Evolutionary conservation across 2,113 vertebrate genomes (phyloP).

Genomic region (Galemys pyrenaicus): DNA sequence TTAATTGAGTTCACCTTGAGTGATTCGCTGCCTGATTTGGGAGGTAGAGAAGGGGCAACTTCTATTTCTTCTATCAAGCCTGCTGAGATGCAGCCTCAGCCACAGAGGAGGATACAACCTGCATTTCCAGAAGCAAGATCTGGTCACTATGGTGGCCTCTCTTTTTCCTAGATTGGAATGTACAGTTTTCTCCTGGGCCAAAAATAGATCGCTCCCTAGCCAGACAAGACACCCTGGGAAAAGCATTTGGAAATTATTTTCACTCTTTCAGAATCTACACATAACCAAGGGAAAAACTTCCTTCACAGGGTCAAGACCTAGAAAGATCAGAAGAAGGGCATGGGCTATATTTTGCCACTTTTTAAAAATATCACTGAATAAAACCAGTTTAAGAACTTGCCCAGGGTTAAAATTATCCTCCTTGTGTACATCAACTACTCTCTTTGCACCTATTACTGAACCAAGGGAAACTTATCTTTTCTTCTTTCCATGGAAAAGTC

Average conservation of each 20-base stretch:
- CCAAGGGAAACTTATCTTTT: not conserved
- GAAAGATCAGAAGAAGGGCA: not conserved
- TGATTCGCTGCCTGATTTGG: conserved; percentile 17
- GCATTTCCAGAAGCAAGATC: not conserved
- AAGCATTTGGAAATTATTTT: not conserved
- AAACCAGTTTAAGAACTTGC: not conserved
- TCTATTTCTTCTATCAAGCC: not conserved
- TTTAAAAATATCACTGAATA: not conserved
- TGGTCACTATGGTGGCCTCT: not conserved
- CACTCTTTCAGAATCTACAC: not conserved
- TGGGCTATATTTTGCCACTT: not conserved
- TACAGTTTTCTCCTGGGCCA: conserved; percentile 29
- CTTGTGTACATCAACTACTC: not conserved
- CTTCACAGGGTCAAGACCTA: not conserved
- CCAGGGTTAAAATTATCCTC: not conserved
- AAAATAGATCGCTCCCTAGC: conserved; percentile 55
- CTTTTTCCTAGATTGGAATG: not conserved
- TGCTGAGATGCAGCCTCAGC: not conserved
- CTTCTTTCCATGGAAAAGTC: not conserved
- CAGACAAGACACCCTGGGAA: not conserved
- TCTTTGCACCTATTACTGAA: not conserved
- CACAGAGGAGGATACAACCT: not conserved
- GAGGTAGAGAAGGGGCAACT: not conserved
- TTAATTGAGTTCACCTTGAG: conserved; percentile 51
- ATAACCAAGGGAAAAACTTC: not conserved